Base-by-base conservation (phyloP, 1,140 invertebrate species). In the Heliothis subflexa region DNA sequence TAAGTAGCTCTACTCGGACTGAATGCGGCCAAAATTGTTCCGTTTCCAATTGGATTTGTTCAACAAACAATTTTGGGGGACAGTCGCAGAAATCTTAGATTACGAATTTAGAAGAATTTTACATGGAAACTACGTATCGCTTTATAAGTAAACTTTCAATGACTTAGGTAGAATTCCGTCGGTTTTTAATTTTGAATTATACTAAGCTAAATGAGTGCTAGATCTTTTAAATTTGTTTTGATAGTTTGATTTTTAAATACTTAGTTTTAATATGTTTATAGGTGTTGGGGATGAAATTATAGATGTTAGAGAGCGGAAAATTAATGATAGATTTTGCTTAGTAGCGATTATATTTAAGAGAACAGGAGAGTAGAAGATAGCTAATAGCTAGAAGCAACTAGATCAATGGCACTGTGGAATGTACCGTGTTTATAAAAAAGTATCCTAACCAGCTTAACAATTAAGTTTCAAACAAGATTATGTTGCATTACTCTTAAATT, bases 71-170 rank as follows among this genome's bases (percentile, higher is more conserved):
- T 79, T 40, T 80, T 64, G 54, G 52, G 21, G 21, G 12, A 83
- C 72, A 85, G 62, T 72, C 83, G 75, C 57, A 79, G 75, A 82
- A 89, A 86, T 85, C 91, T 92, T 94, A 93, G 87, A 91, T 81
- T 89, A 93, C 50, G 86, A 91, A 90, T 93, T 94, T 92, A 93
- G 91, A 92, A 92, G 89, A 92, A 89, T 81, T 92, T 93, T 91
- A 92, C 88, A 90, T 88, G 89, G 90, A 91, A 92, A 90, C 92
- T 94, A 93, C 91, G 68, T 89, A 90, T 88, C 82, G 85, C 87
- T 87, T 93, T 90, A 89, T 85, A 88, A 90, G 81, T 91, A 89
- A 90, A 88, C 83, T 85, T 86, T 88, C 78, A 79, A 88, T 88
- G 88, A 88, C 85, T 89, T 90, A 91, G 87, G 86, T 89, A 90